phyloP scores from a whole-genome alignment of 2,888 invertebrate genomes.

The Hyalella azteca region DNA sequence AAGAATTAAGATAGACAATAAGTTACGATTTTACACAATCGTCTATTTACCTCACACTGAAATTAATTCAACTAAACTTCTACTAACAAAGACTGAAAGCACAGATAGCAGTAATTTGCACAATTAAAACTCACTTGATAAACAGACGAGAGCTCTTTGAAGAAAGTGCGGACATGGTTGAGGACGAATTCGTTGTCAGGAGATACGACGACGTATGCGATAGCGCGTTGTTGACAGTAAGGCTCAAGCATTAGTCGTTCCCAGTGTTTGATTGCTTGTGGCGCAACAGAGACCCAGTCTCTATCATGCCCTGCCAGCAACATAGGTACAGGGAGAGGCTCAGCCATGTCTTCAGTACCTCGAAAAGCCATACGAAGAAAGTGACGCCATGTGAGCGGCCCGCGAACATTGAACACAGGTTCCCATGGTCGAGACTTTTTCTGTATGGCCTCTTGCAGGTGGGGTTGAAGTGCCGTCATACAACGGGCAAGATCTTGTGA shows the following conservation, averaged over 20 bases:
- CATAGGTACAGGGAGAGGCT: constrained; percentile 56
- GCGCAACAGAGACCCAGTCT: constrained; percentile 93
- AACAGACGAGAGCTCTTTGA: constrained; percentile 87
- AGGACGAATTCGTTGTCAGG: constrained; percentile 88
- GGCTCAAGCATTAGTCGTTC: constrained; percentile 96
- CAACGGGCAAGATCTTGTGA: constrained; percentile 89
- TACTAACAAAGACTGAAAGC: no score
- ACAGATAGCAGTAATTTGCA: no score
- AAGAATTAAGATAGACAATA: no score
- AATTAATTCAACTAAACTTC: no score
- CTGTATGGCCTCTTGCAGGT: constrained; percentile 94
- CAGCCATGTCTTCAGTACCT: constrained; percentile 57
- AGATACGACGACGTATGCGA: constrained; percentile 92
- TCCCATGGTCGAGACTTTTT: constrained; percentile 93
- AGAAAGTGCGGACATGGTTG: constrained; percentile 81
- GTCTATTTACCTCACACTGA: no score
- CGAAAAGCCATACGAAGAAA: constrained; percentile 78
- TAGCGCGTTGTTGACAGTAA: constrained; percentile 90
- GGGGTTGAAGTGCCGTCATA: constrained; percentile 87
- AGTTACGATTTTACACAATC: no score
- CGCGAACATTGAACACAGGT: constrained; percentile 87
- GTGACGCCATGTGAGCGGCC: constrained; percentile 97
- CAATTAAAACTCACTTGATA: constrained; percentile 77
- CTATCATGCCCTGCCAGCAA: constrained; percentile 75
- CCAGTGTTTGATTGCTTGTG: constrained; percentile 93